Base-by-base conservation (phyloP, 2,888 invertebrate genomes). In the Abrostola tripartita region DNA sequence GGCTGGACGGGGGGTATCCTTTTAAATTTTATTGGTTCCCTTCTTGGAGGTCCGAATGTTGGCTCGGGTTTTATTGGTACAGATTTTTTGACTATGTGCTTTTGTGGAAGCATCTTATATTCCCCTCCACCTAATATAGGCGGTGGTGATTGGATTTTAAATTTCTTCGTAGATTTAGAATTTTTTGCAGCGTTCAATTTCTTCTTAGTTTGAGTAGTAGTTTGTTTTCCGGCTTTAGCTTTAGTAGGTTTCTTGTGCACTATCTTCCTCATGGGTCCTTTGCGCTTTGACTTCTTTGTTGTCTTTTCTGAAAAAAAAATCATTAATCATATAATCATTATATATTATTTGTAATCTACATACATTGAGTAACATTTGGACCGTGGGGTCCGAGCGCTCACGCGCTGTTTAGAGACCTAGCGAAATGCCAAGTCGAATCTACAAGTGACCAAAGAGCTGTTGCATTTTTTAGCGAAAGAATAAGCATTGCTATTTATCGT, bases 31-130 rank as follows among this genome's bases (percentile, higher is more conserved):
- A 71, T 42, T 6, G 71, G 64, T 35, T 49, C 50, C 35, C 56
- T 78, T 10, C 76, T 76, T 11, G 55, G 41, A 1, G 59, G 72
- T 50, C 24, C 0, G 0, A 24, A 7, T n/a, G 11, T 50, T 49
- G 14, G 7, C 2, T n/a, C 42, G 5, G n/a, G 7, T 7, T 50
- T 63, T 0, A 37, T 2, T 14, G 66, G 61, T 6, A 49, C 35
- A 52, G 49, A 53, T 12, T 81, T 81, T 6, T 71, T 73, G 6
- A 68, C 40, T 5, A 71, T 37, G 6, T 62, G 76, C 37, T 52
- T 68, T 36, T 37, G 38, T 41, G 12, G 55, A 52, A n/a, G 10
- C 5, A 38, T 52, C 9, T 65, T 73, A 12, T 42, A 61, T 0
- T 68, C 53, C 10, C 37, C 54, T 50, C 6, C 44, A 1, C 62